Conservation (phyloP, 1,140 invertebrate species). For the Drosophila sulfurigaster region DNA sequence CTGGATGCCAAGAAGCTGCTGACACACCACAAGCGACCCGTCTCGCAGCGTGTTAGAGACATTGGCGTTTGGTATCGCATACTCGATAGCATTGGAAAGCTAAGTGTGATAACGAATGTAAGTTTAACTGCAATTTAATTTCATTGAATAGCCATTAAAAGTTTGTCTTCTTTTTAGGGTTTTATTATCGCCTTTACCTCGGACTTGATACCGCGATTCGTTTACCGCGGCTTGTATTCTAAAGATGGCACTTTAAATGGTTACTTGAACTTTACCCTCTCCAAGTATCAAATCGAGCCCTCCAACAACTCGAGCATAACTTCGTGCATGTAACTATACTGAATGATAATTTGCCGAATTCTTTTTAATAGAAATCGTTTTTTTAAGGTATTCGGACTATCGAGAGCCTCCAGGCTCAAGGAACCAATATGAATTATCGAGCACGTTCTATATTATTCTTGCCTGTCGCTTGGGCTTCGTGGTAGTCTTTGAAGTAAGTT, state of each 20-base stretch:
- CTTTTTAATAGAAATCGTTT: slow-evolving; percentile 1
- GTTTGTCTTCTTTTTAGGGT: slow-evolving; percentile 88
- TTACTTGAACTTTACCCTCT: slow-evolving; percentile 94
- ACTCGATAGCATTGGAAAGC: slow-evolving; percentile 94
- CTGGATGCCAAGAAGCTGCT: slow-evolving; percentile 95
- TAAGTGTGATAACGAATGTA: slow-evolving; percentile 97
- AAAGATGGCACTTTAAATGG: slow-evolving; percentile 88
- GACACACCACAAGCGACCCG: slow-evolving; percentile 93
- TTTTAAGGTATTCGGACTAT: slow-evolving; percentile 88
- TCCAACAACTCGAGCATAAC: slow-evolving; percentile 73
- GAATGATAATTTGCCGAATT: not conserved
- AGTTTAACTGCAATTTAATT: slow-evolving; percentile 77
- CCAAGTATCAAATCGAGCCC: slow-evolving; percentile 93
- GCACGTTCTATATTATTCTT: slow-evolving; percentile 96
- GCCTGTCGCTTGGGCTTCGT: slow-evolving; percentile 95
- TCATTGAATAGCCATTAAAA: not conserved
- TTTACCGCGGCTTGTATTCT: slow-evolving; percentile 90
- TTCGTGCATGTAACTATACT: slow-evolving; percentile 82
- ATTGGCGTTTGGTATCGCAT: slow-evolving; percentile 98
- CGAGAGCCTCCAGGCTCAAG: slow-evolving; percentile 89
- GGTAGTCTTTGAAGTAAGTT: slow-evolving; percentile 95
- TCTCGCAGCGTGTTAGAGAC: slow-evolving; percentile 92
- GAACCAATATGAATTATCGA: slow-evolving; percentile 89
- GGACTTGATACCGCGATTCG: slow-evolving; percentile 96
- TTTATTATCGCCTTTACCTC: slow-evolving; percentile 99